Percentiles rank a stretch among this genome's conserved stretches.
Conservation (phyloP, 2,113 vertebrate genomes). For the Grammomys surdaster region DNA sequence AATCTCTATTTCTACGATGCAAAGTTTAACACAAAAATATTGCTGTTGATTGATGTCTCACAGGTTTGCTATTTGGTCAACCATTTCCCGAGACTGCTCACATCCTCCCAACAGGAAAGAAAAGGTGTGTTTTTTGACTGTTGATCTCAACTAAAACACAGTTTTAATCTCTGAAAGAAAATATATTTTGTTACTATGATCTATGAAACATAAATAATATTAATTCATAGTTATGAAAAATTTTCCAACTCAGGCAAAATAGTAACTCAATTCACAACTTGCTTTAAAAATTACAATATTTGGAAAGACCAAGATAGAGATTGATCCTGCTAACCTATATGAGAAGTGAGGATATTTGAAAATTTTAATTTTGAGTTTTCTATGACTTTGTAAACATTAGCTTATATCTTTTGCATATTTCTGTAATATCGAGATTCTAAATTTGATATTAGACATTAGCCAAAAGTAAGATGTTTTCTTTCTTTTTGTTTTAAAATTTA, state of each 20-base stretch:
- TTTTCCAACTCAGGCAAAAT: background rate
- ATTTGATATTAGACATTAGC: background rate
- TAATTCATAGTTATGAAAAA: conserved; percentile 1
- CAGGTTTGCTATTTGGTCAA: background rate
- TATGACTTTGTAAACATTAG: background rate
- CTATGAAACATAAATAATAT: background rate
- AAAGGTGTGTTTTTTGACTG: background rate
- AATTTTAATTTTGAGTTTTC: conserved; percentile 2
- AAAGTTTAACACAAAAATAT: background rate
- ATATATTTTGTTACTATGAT: conserved; percentile 17
- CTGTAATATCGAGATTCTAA: background rate
- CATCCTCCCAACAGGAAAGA: background rate
- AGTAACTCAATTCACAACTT: background rate
- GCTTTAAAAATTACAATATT: conserved; percentile 20
- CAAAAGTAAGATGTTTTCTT: background rate
- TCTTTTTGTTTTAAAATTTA: background rate
- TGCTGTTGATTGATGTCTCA: background rate
- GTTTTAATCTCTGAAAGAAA: background rate
- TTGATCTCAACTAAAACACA: background rate
- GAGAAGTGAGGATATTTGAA: background rate
- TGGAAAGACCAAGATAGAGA: background rate
- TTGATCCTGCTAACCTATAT: background rate
- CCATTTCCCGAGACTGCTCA: background rate
- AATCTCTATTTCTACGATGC: background rate
- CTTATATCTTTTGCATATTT: background rate